Percentiles rank a stretch among this genome's conserved stretches.
Conservation (phyloP, 1,140 invertebrate species). For the Sitobion miscanthi region DNA sequence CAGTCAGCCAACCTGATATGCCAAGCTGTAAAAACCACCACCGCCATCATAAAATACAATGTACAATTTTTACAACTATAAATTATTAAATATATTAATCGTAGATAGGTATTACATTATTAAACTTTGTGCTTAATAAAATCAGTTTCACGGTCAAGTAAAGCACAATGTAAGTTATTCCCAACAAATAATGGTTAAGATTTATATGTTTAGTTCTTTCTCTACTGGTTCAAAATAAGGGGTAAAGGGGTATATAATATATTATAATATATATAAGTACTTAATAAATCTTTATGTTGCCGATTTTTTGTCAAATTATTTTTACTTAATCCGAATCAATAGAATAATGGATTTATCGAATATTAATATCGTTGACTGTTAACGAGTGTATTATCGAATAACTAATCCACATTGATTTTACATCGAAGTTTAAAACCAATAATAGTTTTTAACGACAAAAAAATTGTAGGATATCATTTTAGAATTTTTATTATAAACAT, state of each 20-base stretch:
- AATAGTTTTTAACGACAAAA: background rate
- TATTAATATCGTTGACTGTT: background rate
- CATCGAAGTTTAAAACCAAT: background rate
- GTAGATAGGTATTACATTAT: background rate
- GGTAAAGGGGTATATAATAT: too few relatives aligned
- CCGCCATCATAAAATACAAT: constrained; percentile 51
- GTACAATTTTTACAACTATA: constrained; percentile 52
- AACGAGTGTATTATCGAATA: background rate
- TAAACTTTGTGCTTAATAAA: background rate
- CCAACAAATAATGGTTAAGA: background rate
- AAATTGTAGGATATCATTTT: background rate
- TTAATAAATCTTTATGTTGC: background rate
- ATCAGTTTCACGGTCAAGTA: background rate
- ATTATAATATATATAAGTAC: too few relatives aligned
- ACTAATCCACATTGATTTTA: background rate
- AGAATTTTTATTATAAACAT: background rate
- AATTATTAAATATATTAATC: constrained; percentile 1
- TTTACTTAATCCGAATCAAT: background rate
- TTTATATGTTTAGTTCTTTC: background rate
- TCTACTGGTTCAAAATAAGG: too few relatives aligned
- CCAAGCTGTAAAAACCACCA: constrained; percentile 75
- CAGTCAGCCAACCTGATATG: constrained; percentile 84
- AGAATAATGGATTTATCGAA: background rate
- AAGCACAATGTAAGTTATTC: constrained; percentile 20
- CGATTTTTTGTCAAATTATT: background rate